Evolutionary conservation across 2,113 vertebrate genomes (phyloP).

Genomic region (Albula glossodonta): DNA sequence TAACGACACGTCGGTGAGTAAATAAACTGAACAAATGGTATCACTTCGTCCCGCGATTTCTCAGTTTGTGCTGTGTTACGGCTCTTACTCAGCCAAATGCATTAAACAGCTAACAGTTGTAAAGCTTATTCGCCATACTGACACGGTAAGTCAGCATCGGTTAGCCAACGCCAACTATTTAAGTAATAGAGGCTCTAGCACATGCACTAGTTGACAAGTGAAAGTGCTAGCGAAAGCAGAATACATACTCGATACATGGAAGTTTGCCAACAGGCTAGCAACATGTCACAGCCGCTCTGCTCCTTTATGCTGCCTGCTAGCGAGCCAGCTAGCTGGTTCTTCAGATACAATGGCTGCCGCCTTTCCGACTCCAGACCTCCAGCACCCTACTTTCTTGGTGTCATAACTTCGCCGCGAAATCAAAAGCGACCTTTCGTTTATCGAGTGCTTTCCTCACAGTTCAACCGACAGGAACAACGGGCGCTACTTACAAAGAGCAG

Average conservation of each 20-base stretch:
- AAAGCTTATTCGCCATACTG: background rate
- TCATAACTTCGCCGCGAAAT: background rate
- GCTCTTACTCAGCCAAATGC: background rate
- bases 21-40: too few species aligned
- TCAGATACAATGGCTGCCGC: background rate
- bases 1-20: too few species aligned
- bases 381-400: conserved; percentile 2
- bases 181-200: too few species aligned
- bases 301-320: background rate
- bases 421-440: background rate
- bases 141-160: background rate
- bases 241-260: background rate
- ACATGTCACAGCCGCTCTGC: background rate
- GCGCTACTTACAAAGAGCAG: conserved; percentile 73
- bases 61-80: background rate
- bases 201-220: background rate
- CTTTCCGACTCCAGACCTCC: background rate
- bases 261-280: background rate
- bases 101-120: background rate
- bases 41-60: background rate
- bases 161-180: background rate
- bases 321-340: background rate
- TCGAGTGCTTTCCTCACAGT: background rate
- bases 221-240: background rate
- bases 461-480: background rate